Base-by-base conservation (phyloP, 2,888 invertebrate genomes). In the Colletes collaris region DNA sequence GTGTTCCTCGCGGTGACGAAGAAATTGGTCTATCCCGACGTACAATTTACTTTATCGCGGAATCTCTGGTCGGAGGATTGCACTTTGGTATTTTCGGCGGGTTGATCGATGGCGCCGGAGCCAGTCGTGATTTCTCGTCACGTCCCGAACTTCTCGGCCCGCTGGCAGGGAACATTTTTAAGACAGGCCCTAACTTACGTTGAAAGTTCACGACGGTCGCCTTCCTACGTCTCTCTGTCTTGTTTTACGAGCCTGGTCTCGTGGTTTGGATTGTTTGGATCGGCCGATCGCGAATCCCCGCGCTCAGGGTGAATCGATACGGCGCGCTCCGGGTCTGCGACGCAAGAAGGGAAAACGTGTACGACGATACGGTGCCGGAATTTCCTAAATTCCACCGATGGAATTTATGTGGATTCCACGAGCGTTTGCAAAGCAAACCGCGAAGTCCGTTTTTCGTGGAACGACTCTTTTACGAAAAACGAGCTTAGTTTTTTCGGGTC, bases 111-210 rank as follows among this genome's bases (percentile, higher is more conserved):
- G 76, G 8, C 53, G 60, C 19, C 63, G 64, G 65, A 68, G 7
- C 56, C 27, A 71, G 69, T 75, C 77, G 84, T 65, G 83, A 85
- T 88, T 88, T 88, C 87, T 82, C 76, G 75, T 85, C 85, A 83
- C 83, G 86, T 83, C 66, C 50, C 59, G 35, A 84, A 84, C 74
- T 86, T 84, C 69, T 73, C 78, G 52, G 67, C 60, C 49, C 60
- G 76, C 62, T 68, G 46, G 63, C 63, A 56, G 64, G 65, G 66
- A 79, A 74, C 76, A 78, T 85, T 86, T 86, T 82, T 82, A 82
- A 83, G 80, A 76, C 76, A 82, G 78, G 78, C 76, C 72, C 66
- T 79, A 84, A 88, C 82, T 88, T 86, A 88, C 81, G 85, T 75
- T 68, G 37, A 80, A 89, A 87, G 82, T 86, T 88, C 65, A 53